Conservation (phyloP, 1,140 invertebrate species). For the Diachasma alloeum region DNA sequence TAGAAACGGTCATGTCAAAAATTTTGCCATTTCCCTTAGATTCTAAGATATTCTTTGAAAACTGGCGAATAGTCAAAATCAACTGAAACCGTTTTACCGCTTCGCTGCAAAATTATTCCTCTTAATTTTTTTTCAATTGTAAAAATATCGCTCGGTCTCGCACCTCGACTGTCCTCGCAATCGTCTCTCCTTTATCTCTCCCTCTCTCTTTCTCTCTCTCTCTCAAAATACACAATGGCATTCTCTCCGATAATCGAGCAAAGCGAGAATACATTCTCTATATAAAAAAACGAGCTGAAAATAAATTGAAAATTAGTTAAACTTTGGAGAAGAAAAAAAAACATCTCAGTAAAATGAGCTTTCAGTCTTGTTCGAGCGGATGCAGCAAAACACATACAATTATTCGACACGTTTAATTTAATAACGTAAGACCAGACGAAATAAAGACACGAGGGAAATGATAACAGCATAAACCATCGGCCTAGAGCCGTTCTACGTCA, state of each 20-base stretch:
- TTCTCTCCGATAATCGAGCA: background rate
- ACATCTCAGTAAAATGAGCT: background rate
- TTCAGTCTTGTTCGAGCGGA: slow-evolving; percentile 25
- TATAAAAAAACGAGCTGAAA: background rate
- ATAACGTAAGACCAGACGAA: background rate
- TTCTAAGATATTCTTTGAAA: too few relatives aligned
- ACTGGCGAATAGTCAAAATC: too few relatives aligned
- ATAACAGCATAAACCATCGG: background rate
- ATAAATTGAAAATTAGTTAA: background rate
- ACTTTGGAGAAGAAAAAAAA: background rate
- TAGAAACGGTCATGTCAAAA: too few relatives aligned
- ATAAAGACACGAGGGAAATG: background rate
- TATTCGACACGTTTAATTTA: background rate
- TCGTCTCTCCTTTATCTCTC: background rate
- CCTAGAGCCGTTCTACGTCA: background rate
- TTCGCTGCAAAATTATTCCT: too few relatives aligned
- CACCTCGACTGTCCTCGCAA: background rate
- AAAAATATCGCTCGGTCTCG: background rate
- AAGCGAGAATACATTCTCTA: background rate
- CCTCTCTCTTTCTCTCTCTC: background rate
- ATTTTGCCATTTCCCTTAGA: too few relatives aligned
- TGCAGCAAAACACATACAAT: slow-evolving; percentile 12
- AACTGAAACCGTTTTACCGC: too few relatives aligned
- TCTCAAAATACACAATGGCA: background rate
- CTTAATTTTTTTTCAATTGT: background rate